Evolutionary conservation across 2,888 invertebrate species (phyloP), one percentile per base, ranked within the genome.

Genomic region (Eustalomyia histrio): DNA sequence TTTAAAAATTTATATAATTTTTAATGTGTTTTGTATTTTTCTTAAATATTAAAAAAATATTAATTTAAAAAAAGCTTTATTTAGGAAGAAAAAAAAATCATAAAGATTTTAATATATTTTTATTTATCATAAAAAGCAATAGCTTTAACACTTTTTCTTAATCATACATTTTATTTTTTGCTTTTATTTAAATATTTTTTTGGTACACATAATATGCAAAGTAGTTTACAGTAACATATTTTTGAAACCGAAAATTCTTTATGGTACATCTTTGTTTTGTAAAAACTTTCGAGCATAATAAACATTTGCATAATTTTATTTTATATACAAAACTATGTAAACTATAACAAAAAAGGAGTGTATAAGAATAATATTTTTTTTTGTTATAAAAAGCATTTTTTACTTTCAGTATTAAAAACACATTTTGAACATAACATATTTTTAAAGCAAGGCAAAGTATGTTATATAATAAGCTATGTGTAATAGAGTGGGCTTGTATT

Each of bases 231-330:
- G 79, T 72, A 72, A 80, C 71, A 80, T 80, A 76, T 72, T 75
- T 71, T 67, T 39, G 67, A 55, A 17, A 80, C 75, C 75, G 63
- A 80, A 58, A 69, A 79, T 64, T 65, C 35, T 33, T 73, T 57
- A 60, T 14, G 39, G n/a, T 21, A 14, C 43, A 57, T 67, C 14
- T 69, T 72, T 72, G 60, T 65, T 43, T 53, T 47, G 55, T 18
- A 7, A n/a, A 74, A 69, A 60, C 53, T 79, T 52, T 64, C 21
- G 9, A 76, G 52, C 61, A 76, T 72, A 67, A 55, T 80, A 72
- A 80, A 80, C 52, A 61, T 76, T 80, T 80, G 67, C 80, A 80
- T 76, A 80, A 76, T 80, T 72, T 21, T 14, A 76, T 80, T 72
- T 21, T 14, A 33, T 33, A 53, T 55, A 50, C 18, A 76, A 68